A percentile compares a stretch with the other conserved stretches of the same genome.
Conservation (phyloP, 1,140 invertebrate species). For the Eufriesea mexicana region DNA sequence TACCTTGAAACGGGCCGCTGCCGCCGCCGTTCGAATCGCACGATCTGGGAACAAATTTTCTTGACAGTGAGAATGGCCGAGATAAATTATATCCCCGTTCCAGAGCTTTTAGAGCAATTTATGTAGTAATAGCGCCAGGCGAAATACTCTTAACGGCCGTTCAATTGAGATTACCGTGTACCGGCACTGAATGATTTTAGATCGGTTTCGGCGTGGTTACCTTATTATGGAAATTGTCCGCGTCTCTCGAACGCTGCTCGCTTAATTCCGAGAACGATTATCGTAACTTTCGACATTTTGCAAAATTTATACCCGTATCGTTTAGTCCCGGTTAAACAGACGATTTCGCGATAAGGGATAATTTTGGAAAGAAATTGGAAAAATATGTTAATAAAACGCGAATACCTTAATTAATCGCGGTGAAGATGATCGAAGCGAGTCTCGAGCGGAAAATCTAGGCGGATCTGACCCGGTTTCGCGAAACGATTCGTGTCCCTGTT, state of each 20-base stretch:
- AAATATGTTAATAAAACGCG: no score
- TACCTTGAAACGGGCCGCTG: background rate
- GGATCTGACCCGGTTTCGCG: background rate
- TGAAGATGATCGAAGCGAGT: background rate
- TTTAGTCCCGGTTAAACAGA: no score
- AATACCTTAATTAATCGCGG: no score
- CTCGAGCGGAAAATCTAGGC: background rate
- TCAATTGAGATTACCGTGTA: background rate
- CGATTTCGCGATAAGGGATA: no score
- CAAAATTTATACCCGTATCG: no score
- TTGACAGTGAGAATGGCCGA: background rate
- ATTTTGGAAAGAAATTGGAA: no score
- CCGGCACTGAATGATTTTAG: background rate
- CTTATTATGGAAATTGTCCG: background rate
- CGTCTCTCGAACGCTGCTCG: background rate
- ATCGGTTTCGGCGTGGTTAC: background rate
- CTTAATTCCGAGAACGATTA: no score
- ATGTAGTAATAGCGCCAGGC: background rate
- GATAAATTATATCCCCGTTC: background rate
- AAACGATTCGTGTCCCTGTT: background rate
- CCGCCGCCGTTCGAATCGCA: background rate
- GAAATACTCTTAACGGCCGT: background rate
- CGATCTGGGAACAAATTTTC: constrained; percentile 22
- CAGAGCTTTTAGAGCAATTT: background rate
- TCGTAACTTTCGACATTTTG: no score